Conservation (phyloP, 2,888 invertebrate genomes). For the Lobophora halterata region DNA sequence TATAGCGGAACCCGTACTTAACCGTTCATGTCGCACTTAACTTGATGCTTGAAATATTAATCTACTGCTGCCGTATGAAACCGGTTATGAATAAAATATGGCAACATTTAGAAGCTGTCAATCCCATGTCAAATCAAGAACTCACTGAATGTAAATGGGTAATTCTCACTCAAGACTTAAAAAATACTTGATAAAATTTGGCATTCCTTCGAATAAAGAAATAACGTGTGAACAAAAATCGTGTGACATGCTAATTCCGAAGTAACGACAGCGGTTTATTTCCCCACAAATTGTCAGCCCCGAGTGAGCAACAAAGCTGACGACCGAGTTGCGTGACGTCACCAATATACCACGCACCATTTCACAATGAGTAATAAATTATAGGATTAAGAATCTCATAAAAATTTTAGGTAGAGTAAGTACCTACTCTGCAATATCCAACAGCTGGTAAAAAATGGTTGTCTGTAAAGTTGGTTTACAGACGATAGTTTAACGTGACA, state of each 20-base stretch:
- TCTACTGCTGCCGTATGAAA: conserved; percentile 29
- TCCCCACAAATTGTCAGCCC: conserved; percentile 25
- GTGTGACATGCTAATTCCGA: conserved; percentile 42
- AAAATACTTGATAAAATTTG: conserved; percentile 7
- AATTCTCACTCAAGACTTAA: conserved; percentile 19
- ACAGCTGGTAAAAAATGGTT: too few relatives aligned
- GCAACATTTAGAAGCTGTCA: conserved; percentile 28
- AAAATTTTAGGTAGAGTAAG: too few relatives aligned
- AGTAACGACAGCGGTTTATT: conserved; percentile 33
- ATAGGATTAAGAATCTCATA: background rate
- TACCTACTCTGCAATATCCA: too few relatives aligned
- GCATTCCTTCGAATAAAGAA: conserved; percentile 4
- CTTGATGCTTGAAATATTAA: conserved; percentile 17
- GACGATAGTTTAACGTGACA: too few relatives aligned
- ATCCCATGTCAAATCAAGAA: conserved; percentile 27
- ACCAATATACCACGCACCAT: conserved; percentile 41
- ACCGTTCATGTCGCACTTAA: conserved; percentile 2
- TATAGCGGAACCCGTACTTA: conserved; percentile 1
- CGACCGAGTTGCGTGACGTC: conserved; percentile 72
- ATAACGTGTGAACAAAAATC: conserved; percentile 18
- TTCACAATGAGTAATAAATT: conserved; percentile 25
- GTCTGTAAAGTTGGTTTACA: too few relatives aligned
- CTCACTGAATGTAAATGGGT: conserved; percentile 15
- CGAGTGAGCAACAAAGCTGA: conserved; percentile 56
- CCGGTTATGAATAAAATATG: conserved; percentile 36